Base-by-base conservation (phyloP, 2,888 invertebrate species). In the Andrena dorsata region DNA sequence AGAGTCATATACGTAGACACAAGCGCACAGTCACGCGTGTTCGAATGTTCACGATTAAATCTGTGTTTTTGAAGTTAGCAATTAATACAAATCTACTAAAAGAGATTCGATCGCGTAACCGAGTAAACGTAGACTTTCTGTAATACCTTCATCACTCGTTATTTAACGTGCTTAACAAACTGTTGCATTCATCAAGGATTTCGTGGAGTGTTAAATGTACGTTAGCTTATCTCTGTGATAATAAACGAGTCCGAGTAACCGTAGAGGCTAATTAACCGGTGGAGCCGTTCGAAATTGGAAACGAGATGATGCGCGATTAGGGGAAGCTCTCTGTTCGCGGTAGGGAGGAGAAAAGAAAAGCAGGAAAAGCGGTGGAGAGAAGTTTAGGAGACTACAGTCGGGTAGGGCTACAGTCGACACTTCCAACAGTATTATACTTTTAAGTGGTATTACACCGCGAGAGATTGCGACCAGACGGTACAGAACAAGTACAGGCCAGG, bases 351-450 rank as follows among this genome's bases (percentile, higher is more conserved):
- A 56, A 56, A 56, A 56, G 56, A 53, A 13, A 13, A 3, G 41
- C 41, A 0, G 7, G n/a, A 53, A 71, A 79, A 87, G 87, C 85
- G 88, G 84, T 81, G 41, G 41, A 41, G 41, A 84, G 87, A 85
- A 89, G 73, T 73, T 73, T 72, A 84, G 35, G 84, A 84, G 75
- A 80, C 64, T 83, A 8, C 56, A 10, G 58, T 56, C 61, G 71
- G 73, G 73, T 78, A 47, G 41, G n/a, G 61, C 47, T 5, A 35
- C 58, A 16, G 28, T 60, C 16, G 13, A 30, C 58, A 13, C 56
- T 10, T 7, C n/a, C 2, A 6, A 30, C 13, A 1, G 41, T 13
- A 13, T 60, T 28, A 16, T 60, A 30, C 28, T 60, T 60, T 30
- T 8, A 26, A 10, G 56, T 13, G 13, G 23, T 26, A 53, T 20